Percentiles rank a stretch among this genome's conserved stretches.
Evolutionary conservation across 2,888 invertebrate genomes (phyloP).

Genomic region (Thysanoteuthis rhombus): DNA sequence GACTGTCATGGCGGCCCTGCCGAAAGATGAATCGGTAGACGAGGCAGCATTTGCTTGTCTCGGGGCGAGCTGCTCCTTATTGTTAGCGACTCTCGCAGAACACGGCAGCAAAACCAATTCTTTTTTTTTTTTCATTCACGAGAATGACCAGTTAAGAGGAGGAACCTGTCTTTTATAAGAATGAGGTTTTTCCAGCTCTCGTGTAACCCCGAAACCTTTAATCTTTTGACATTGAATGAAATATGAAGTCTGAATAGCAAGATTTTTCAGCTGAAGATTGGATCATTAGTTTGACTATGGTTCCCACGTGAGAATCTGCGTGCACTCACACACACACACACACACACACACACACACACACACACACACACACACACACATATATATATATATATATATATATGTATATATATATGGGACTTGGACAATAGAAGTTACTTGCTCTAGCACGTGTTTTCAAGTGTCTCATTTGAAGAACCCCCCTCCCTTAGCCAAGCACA

Average conservation of each 20-base stretch:
- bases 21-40: neutral
- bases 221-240: neutral
- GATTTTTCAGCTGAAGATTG: neutral
- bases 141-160: neutral
- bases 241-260: neutral
- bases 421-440: too few species aligned
- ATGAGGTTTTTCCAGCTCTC: neutral
- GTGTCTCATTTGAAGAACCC: too few species aligned
- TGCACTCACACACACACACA: neutral
- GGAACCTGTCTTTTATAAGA: neutral
- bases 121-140: too few species aligned
- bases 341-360: neutral
- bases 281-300: neutral
- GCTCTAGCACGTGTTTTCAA: too few species aligned
- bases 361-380: neutral
- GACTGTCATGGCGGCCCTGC: neutral
- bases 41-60: neutral
- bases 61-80: neutral
- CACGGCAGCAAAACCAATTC: neutral
- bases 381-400: neutral
- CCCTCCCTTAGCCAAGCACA: too few species aligned
- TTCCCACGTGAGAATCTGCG: neutral
- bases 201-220: neutral
- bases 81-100: neutral
- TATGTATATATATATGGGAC: neutral